Conservation (phyloP, 2,113 vertebrate species). For the Abramis brama region DNA sequence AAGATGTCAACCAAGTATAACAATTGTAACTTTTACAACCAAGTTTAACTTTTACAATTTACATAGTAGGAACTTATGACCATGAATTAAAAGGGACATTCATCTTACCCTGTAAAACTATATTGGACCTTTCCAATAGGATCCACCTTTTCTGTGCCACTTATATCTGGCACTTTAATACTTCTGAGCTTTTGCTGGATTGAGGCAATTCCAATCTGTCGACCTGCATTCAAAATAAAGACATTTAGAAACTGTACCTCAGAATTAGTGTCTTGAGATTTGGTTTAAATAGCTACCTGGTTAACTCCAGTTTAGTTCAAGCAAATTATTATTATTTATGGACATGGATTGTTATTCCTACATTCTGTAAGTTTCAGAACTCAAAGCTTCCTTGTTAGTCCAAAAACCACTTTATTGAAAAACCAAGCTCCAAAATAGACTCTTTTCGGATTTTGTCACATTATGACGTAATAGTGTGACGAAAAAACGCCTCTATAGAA, state of each 20-base stretch:
- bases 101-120: slow-evolving; percentile 72
- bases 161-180: slow-evolving; percentile 72
- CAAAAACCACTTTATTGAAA: no score
- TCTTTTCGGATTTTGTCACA: no score
- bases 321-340: no score
- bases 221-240: slow-evolving; percentile 60
- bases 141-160: slow-evolving; percentile 63
- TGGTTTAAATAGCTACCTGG: neutral
- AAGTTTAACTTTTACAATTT: neutral
- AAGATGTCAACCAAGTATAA: neutral
- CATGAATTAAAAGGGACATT: neutral
- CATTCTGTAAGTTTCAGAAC: no score
- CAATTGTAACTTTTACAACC: neutral
- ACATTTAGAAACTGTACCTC: neutral
- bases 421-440: no score
- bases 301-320: no score
- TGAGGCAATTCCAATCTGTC: slow-evolving; percentile 66
- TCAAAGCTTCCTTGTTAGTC: no score
- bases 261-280: neutral
- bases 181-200: slow-evolving; percentile 69
- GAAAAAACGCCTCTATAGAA: no score
- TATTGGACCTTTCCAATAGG: slow-evolving; percentile 74
- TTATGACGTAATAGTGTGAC: no score
- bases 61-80: neutral
- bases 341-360: no score